A percentile compares a stretch with the other conserved stretches of the same genome.
phyloP scores from a whole-genome alignment of 2,888 invertebrate species.

The Trichacis sp. region DNA sequence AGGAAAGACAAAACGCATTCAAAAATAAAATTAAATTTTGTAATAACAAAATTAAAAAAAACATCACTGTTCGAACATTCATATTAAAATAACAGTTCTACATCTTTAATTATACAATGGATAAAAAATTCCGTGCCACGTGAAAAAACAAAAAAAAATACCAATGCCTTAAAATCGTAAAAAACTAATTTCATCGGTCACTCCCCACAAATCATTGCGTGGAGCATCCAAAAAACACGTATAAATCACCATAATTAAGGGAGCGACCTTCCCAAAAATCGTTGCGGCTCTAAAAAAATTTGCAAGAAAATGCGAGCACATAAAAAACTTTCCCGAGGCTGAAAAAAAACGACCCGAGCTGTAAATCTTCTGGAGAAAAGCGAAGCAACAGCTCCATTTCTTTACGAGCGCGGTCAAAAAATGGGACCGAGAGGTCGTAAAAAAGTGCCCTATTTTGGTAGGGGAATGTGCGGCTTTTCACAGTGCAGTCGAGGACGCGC shows the following conservation, averaged over 20 bases:
- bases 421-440: slow-evolving; percentile 42
- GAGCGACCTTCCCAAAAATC: slow-evolving; percentile 15
- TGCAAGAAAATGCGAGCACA: not conserved
- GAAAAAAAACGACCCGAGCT: slow-evolving; percentile 3
- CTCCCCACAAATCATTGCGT: no score
- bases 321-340: slow-evolving; percentile 19
- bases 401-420: slow-evolving; percentile 51
- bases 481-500: no score
- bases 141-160: no score
- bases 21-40: no score
- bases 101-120: no score
- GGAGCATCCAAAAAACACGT: not conserved
- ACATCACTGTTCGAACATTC: no score
- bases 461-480: slow-evolving; percentile 54
- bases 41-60: no score
- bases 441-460: slow-evolving; percentile 65
- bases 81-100: no score
- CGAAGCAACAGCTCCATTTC: slow-evolving; percentile 51
- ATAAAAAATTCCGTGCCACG: no score
- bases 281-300: slow-evolving; percentile 2
- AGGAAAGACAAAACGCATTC: no score
- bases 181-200: no score
- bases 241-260: slow-evolving; percentile 16
- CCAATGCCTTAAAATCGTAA: no score
- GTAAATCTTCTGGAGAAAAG: slow-evolving; percentile 26